phyloP scores from a whole-genome alignment of 1,140 invertebrate genomes.

The Orius laevigatus region DNA sequence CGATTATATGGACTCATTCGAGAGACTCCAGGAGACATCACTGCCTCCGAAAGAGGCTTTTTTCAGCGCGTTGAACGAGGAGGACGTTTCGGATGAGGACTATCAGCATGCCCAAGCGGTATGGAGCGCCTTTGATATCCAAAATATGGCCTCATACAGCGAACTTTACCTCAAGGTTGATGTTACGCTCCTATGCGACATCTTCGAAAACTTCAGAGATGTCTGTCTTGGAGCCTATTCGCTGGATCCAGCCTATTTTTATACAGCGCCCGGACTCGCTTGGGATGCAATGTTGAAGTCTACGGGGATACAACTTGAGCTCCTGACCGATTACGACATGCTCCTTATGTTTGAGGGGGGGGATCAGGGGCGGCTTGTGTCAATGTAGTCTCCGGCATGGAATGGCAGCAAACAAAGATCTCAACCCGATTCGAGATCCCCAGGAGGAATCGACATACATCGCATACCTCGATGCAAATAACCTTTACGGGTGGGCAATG shows the following conservation, averaged over 20 bases:
- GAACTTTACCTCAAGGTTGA: slow-evolving; percentile 28
- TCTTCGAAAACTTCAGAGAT: slow-evolving; percentile 29
- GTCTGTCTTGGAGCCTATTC: slow-evolving; percentile 19
- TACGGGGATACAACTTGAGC: slow-evolving; percentile 29
- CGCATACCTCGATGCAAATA: slow-evolving; percentile 34
- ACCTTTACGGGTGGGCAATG: slow-evolving; percentile 39
- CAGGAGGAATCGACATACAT: slow-evolving; percentile 25
- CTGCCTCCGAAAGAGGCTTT: slow-evolving; percentile 23
- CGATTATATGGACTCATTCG: slow-evolving; percentile 22
- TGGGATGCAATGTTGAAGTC: slow-evolving; percentile 29
- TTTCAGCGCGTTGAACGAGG: slow-evolving; percentile 23
- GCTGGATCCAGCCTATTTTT: slow-evolving; percentile 23
- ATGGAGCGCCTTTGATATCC: slow-evolving; percentile 27
- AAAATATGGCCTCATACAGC: slow-evolving; percentile 22
- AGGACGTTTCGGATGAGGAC: slow-evolving; percentile 23
- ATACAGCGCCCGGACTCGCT: slow-evolving; percentile 25
- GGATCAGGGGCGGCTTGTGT: slow-evolving; percentile 21
- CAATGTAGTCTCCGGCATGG: slow-evolving; percentile 26
- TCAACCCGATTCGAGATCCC: slow-evolving; percentile 26
- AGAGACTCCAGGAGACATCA: slow-evolving; percentile 23
- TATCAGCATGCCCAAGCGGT: slow-evolving; percentile 28
- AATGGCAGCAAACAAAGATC: slow-evolving; percentile 30
- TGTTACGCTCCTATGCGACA: slow-evolving; percentile 28
- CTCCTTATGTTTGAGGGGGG: slow-evolving; percentile 26
- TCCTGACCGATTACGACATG: slow-evolving; percentile 26